Conservation (phyloP, 2,113 vertebrate species). For the Siniperca knerii region DNA sequence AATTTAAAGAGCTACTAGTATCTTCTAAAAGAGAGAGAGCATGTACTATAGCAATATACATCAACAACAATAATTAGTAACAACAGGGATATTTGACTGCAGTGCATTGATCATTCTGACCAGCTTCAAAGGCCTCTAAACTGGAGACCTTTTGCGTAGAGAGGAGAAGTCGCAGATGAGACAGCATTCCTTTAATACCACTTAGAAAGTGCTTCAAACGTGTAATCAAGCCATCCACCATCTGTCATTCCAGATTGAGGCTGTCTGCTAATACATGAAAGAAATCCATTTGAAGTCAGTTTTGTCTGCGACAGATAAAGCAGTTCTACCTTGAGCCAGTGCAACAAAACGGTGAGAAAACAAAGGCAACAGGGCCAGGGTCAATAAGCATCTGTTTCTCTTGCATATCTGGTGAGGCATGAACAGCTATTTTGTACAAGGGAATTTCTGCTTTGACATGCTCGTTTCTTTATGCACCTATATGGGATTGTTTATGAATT, state of each 20-base stretch:
- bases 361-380: conserved; percentile 18
- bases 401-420: conserved; percentile 8
- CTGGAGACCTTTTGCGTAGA: conserved; percentile 7
- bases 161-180: conserved; percentile 21
- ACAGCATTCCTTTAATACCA: conserved; percentile 40
- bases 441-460: not conserved
- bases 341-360: conserved; percentile 16
- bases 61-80: conserved; percentile 20
- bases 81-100: conserved; percentile 18
- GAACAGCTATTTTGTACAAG: not conserved
- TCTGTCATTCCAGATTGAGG: conserved; percentile 47
- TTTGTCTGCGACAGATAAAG: conserved; percentile 38
- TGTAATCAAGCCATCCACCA: conserved; percentile 36
- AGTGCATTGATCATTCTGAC: conserved; percentile 20
- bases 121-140: conserved; percentile 28
- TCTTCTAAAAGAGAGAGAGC: not conserved
- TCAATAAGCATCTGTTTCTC: conserved; percentile 20
- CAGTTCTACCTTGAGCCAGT: conserved; percentile 31
- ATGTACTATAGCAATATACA: not conserved
- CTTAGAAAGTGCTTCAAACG: conserved; percentile 40
- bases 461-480: not conserved
- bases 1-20: conserved; percentile 11
- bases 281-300: conserved; percentile 36
- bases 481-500: not conserved
- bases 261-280: conserved; percentile 44